Base-by-base conservation (phyloP, 2,113 vertebrate species). In the Ophiodon elongatus region DNA sequence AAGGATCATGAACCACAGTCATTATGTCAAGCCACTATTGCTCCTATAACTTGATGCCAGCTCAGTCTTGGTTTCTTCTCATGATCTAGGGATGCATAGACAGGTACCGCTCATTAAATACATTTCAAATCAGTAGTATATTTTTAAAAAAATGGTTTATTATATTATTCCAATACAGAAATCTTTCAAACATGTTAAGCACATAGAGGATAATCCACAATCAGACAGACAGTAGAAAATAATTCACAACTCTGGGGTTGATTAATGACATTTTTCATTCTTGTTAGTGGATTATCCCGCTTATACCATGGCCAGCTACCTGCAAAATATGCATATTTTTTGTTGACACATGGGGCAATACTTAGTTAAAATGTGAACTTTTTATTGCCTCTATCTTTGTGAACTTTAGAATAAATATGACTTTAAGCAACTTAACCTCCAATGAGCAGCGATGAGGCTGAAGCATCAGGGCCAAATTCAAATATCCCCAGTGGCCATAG, bases 131-230 rank as follows among this genome's bases (percentile, higher is more conserved):
- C 63, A 69, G 39, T 65, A 70, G 57, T 67, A 80, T 69, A 86
- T 91, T 82, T 85, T 89, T 80, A 81, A 88, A 86, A 75, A 86
- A 76, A 73, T 2, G 9, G 50, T 91, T 83, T 54, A 65, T 88
- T 91, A 79, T 56, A 76, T 84, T 65, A 75, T 7, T 82, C 50
- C 50, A 82, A 52, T 80, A 87, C 73, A 85, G 60, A 76, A 13
- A 71, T 80, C 47, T 63, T 83, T 6, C 21, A 73, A 79, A 64
- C 71, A 79, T 19, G 43, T 69, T 54, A 72, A 43, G 11, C 57
- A 68, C 64, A 66, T 41, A 29, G 19, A 1, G 2, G 71, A 79
- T 59, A 83, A 78, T 50, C 41, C 82, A 83, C 68, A 57, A 62
- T 77, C 8, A 84, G 13, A 2, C 19, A 39, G 27, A 29, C 54